Base-by-base conservation (phyloP, 2,113 vertebrate species). In the human (Homo sapiens) region DNA sequence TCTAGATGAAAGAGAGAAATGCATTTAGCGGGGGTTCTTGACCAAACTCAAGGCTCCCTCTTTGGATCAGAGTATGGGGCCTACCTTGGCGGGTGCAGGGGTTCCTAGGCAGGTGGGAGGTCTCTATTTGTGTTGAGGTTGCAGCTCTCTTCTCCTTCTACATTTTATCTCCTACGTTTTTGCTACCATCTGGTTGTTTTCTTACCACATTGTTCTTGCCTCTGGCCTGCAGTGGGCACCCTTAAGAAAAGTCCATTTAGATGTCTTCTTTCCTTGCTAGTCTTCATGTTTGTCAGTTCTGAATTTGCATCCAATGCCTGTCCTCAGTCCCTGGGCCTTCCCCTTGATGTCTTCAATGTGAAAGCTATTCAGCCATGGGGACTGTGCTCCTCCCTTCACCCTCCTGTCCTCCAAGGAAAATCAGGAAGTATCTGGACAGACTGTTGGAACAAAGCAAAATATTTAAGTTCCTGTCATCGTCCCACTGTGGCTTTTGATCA, bases 401-500 rank as follows among this genome's bases (percentile, higher is more conserved):
- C n/a, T 57, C 4, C 1, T 38, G 30, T 1, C 18, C 32, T 72
- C 59, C 17, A 40, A n/a, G 75, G 17, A n/a, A 66, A 82, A 83
- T 57, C 59, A 55, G 84, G 61, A 89, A 87, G 55, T 76, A 13
- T 59, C 76, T 90, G 72, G 55, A 40, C 35, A 57, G 78, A 79
- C 43, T 59, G 61, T 55, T 5, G 0, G 90, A 84, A 76, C 73
- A 83, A 89, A 86, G 78, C 82, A 92, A 81, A 96, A 81, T 80
- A 76, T 90, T 93, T 75, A 96, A 95, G 88, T 96, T 96, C 66
- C 84, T 0, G 0, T 80, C 8, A 0, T 61, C 84, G 82, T 93
- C 38, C 85, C 17, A 59, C 72, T 38, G 73, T 92, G 68, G 45
- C 61, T 89, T 98, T 96, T 86, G 85, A 95, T 94, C 27, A 50